Conservation (phyloP, 2,888 invertebrate species). For the Alloplasta piceator region DNA sequence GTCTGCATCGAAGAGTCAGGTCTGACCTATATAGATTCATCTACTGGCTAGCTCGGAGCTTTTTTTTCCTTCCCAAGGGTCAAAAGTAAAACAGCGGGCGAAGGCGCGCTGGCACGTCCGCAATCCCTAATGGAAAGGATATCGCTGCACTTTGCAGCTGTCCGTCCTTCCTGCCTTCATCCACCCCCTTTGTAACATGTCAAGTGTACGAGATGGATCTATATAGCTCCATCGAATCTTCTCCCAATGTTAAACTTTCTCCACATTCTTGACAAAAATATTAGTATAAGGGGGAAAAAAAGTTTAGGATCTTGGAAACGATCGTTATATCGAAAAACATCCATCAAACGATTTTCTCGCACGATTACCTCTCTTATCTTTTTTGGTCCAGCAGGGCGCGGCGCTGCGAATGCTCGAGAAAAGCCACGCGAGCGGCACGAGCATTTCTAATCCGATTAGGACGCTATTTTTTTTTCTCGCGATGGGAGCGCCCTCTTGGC, state of each 20-base stretch:
- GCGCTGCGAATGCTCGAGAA: neutral
- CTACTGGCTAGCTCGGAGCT: constrained; percentile 21
- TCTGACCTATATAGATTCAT: constrained; percentile 57
- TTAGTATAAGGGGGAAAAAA: neutral
- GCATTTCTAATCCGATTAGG: constrained; percentile 45
- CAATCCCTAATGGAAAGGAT: constrained; percentile 29
- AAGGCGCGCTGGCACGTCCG: constrained; percentile 16
- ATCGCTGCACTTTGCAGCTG: constrained; percentile 38
- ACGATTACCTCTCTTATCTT: constrained; percentile 46
- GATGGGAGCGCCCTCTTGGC: neutral
- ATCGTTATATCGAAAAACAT: neutral
- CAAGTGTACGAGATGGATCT: constrained; percentile 3
- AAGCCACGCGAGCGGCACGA: constrained; percentile 19
- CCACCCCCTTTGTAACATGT: constrained; percentile 9
- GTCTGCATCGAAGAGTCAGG: neutral
- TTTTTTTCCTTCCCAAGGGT: neutral
- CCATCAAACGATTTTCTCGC: neutral
- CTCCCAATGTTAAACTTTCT: neutral
- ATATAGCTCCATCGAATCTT: neutral
- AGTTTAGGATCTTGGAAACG: neutral
- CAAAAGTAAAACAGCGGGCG: constrained; percentile 25
- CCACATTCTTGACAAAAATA: neutral
- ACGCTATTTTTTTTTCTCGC: constrained; percentile 21
- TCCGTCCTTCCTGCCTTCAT: constrained; percentile 5
- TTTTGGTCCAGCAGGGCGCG: constrained; percentile 12